phyloP scores from a whole-genome alignment of 2,113 vertebrate genomes.

The Zosterops japonicus region DNA sequence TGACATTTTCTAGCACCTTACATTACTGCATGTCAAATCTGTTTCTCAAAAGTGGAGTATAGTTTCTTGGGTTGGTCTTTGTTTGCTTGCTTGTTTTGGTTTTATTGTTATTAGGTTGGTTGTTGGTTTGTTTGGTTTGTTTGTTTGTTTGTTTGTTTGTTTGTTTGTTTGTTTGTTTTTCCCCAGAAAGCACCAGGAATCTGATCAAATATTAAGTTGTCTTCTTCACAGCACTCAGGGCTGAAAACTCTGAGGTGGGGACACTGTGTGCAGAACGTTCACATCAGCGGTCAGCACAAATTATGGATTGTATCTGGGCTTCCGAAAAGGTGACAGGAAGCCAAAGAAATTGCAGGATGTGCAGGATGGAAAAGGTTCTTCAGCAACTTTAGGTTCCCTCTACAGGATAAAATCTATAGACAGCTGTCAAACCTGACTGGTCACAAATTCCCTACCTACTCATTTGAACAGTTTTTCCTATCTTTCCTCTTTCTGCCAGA shows the following conservation, averaged over 20 bases:
- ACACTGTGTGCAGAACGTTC: accelerated
- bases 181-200: not conserved
- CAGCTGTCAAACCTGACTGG: not conserved
- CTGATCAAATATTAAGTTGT: not conserved
- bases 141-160: not conserved
- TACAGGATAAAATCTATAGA: not conserved
- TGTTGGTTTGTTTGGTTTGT: not conserved
- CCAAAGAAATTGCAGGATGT: not conserved
- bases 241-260: not conserved
- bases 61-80: not conserved
- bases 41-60: not conserved
- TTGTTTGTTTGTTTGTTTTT: not conserved
- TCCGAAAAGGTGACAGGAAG: not conserved
- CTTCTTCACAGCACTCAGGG: not conserved
- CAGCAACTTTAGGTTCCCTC: not conserved
- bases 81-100: too few species aligned
- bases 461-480: not conserved
- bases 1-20: too few species aligned
- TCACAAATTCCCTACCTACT: not conserved
- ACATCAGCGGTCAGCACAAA: not conserved
- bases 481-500: not conserved
- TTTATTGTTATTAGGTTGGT: not conserved
- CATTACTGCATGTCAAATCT: not conserved
- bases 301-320: not conserved
- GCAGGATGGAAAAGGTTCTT: not conserved